A percentile compares a stretch with the other conserved stretches of the same genome.
Conservation (phyloP, 2,888 invertebrate genomes). For the Tetranychus piercei region DNA sequence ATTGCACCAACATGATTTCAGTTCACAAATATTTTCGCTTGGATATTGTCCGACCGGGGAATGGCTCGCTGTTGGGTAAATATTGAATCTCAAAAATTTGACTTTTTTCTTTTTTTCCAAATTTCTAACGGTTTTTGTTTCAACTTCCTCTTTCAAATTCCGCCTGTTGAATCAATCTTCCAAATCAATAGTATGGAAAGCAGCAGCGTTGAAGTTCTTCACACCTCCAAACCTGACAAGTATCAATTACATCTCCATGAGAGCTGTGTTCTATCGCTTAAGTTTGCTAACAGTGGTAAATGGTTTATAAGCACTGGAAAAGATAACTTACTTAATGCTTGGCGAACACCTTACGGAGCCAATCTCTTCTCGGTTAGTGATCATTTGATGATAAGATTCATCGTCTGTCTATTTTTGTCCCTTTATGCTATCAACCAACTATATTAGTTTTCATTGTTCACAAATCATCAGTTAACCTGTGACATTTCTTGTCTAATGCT, state of each 20-base stretch:
- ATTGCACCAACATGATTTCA: slow-evolving; percentile 78
- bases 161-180: background rate
- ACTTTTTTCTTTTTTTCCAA: background rate
- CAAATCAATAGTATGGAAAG: slow-evolving; percentile 53
- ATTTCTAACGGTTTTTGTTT: background rate
- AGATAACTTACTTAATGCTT: slow-evolving; percentile 79
- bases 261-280: slow-evolving; percentile 77
- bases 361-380: background rate
- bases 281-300: slow-evolving; percentile 81
- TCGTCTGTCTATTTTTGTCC: background rate
- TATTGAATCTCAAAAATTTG: background rate
- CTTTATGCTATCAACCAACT: background rate
- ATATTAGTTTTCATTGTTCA: background rate
- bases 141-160: background rate
- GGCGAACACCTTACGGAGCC: slow-evolving; percentile 79
- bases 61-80: slow-evolving; percentile 69
- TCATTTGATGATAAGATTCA: background rate
- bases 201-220: slow-evolving; percentile 77
- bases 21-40: slow-evolving; percentile 73
- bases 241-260: slow-evolving; percentile 89
- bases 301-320: slow-evolving; percentile 92
- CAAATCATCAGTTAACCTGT: background rate
- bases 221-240: slow-evolving; percentile 74
- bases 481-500: slow-evolving; percentile 43
- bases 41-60: slow-evolving; percentile 88